A percentile compares a stretch with the other conserved stretches of the same genome.
phyloP scores from a whole-genome alignment of 2,113 vertebrate genomes.

The Isichthys henryi region DNA sequence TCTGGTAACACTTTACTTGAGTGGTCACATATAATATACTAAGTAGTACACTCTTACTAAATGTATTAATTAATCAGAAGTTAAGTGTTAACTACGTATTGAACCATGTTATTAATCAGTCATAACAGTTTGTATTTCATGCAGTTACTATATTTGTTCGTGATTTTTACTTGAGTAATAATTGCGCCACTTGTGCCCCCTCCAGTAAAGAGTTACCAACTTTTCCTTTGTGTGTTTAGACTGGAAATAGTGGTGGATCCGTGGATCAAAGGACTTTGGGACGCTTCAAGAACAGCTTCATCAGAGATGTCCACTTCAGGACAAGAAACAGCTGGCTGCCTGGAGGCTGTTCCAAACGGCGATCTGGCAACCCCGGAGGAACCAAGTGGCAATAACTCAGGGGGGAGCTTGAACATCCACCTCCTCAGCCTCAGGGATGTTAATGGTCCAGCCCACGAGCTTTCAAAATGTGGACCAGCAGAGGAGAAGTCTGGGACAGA shows the following conservation, averaged over 20 bases:
- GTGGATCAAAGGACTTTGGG: slow-evolving; percentile 89
- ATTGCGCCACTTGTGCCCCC: not conserved
- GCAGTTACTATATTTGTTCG: no score
- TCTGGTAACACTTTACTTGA: no score
- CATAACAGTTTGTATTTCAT: no score
- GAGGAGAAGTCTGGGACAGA: slow-evolving; percentile 8
- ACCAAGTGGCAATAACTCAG: not conserved
- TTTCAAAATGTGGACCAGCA: slow-evolving; percentile 16
- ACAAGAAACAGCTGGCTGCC: slow-evolving; percentile 24
- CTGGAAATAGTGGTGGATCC: slow-evolving; percentile 89
- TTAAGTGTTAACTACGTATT: no score
- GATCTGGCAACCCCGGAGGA: slow-evolving; percentile 5
- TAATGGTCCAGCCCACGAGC: slow-evolving; percentile 2
- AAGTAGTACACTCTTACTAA: no score
- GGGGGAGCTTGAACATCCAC: slow-evolving; percentile 51
- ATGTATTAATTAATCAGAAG: no score
- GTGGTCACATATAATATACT: no score
- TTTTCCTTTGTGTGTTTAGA: slow-evolving; percentile 46
- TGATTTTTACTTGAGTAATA: no score
- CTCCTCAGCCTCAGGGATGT: slow-evolving; percentile 59
- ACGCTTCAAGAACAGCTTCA: slow-evolving; percentile 63
- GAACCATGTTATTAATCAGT: no score
- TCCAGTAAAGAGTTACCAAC: not conserved
- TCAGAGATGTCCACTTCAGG: slow-evolving; percentile 47
- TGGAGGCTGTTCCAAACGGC: not conserved